Conservation (phyloP, 2,888 invertebrate species). For the Andrena haemorrhoa region DNA sequence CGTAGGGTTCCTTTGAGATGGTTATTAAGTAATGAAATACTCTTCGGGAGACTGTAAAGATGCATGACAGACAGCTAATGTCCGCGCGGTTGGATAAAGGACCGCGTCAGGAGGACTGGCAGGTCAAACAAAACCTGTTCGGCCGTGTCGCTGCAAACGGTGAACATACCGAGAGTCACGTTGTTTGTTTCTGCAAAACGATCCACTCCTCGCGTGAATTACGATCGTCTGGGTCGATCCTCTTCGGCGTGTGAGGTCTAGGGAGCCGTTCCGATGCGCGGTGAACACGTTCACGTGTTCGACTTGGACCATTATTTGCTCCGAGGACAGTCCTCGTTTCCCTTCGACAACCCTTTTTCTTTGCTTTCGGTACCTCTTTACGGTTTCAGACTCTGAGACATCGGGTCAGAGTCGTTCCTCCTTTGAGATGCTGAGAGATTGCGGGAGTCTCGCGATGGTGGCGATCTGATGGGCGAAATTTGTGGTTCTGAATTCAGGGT, state of each 20-base stretch:
- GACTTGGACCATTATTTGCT: conserved; percentile 70
- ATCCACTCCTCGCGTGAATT: conserved; percentile 73
- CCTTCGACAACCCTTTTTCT: conserved; percentile 48
- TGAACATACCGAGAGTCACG: conserved; percentile 61
- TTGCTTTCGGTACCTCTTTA: conserved; percentile 23
- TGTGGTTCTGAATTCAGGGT: neutral
- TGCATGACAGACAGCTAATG: conserved; percentile 69
- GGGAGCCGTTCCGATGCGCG: conserved; percentile 40
- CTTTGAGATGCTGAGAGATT: neutral
- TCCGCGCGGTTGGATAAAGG: conserved; percentile 53
- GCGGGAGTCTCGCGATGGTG: neutral
- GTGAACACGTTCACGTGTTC: conserved; percentile 44
- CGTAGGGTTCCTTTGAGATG: conserved; percentile 45
- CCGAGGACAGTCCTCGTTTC: conserved; percentile 51
- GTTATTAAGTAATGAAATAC: conserved; percentile 72
- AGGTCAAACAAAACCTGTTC: conserved; percentile 68
- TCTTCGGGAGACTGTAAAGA: conserved; percentile 55
- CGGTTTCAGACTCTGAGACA: conserved; percentile 12
- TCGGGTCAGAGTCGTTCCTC: conserved; percentile 1
- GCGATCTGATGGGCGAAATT: neutral
- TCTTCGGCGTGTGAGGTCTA: conserved; percentile 73
- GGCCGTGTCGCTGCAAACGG: conserved; percentile 48
- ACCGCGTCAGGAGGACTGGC: conserved; percentile 54
- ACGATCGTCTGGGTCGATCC: conserved; percentile 74
- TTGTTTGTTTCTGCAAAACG: conserved; percentile 75